A percentile compares a stretch with the other conserved stretches of the same genome.
Evolutionary conservation across 2,113 vertebrate genomes (phyloP).

Genomic region (Thamnophis sirtalis): DNA sequence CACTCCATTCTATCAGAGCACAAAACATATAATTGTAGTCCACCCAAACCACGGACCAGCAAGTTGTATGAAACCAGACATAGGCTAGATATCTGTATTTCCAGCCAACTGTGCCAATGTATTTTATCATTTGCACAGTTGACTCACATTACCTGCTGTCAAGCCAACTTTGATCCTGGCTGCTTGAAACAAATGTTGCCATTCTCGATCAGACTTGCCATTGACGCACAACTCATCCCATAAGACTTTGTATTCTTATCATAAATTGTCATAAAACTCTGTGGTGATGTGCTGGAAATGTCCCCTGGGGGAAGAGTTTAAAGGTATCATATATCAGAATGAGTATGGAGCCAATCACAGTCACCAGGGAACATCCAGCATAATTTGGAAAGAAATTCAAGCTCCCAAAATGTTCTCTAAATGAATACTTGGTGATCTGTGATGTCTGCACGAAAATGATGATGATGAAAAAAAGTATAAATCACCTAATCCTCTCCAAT

Average conservation of each 20-base stretch:
- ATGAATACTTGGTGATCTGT: conserved; percentile 44
- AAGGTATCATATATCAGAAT: conserved; percentile 9
- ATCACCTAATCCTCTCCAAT: conserved; percentile 48
- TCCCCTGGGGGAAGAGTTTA: conserved; percentile 3
- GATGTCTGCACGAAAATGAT: conserved; percentile 44
- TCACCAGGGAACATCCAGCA: conserved; percentile 23
- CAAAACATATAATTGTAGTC: background rate
- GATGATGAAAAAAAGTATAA: conserved; percentile 54
- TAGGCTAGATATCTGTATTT: background rate
- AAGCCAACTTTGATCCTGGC: background rate
- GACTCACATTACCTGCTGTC: background rate
- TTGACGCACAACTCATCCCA: background rate
- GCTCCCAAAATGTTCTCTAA: conserved; percentile 35
- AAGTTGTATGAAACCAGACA: background rate
- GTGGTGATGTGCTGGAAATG: conserved; percentile 4
- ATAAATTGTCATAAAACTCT: background rate
- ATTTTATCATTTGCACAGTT: background rate
- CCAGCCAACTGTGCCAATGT: background rate
- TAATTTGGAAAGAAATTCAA: conserved; percentile 20
- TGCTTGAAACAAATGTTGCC: background rate
- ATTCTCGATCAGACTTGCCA: background rate
- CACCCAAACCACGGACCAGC: background rate
- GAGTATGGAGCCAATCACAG: background rate
- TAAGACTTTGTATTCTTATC: background rate
- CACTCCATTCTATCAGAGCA: background rate